Evolutionary conservation across 2,797 vertebrate genomes (phyloP), one percentile per base, ranked within the genome.

Genomic region (Tokudaia muenninki): DNA sequence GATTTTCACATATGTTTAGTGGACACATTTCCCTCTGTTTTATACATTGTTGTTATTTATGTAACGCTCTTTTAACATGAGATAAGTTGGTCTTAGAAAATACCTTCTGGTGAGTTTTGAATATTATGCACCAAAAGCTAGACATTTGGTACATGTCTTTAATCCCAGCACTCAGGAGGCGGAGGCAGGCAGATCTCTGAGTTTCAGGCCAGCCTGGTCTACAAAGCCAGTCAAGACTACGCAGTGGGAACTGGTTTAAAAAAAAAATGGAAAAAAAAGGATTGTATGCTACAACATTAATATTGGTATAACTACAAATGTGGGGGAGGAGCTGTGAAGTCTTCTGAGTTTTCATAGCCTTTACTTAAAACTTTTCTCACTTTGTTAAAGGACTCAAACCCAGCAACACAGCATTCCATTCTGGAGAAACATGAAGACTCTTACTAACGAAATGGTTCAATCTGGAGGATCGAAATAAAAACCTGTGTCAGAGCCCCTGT

Each of bases 381-480:
- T 94, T 97, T 96, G 87, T 96, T 21, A 14, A 80, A 31, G 29
- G 55, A 74, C 92, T 77, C 9, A 41, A 86, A 96, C 98, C 94
- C 98, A 93, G 94, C 98, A 98, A 99, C 98, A 98, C 97, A 98
- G 98, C 98, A 98, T 72, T 37, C 94, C 98, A 84, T 97, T 98
- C 94, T 24, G 12, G 95, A 97, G 93, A 81, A 92, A 80, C 81
- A 91, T 70, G 96, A 97, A 97, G 79, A 59, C 41, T 80, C 97
- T 95, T 95, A 37, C 89, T 1, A 9, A 97, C 97, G 75, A 21
- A 75, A 91, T 96, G 98, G 94, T 98, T 98, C 98, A 98, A 97
- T 80, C 0, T 95, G 41, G 90, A 67, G 80, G 41, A 90, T 22
- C 93, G 80, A 83, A 92, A 94, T 2, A 75, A 95, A 92, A 92